These are phyloP conservation scores for Eulemur rufifrons DNA, from an alignment of 2,113 vertebrate genomes.

Conservation along the genomic window DNA sequence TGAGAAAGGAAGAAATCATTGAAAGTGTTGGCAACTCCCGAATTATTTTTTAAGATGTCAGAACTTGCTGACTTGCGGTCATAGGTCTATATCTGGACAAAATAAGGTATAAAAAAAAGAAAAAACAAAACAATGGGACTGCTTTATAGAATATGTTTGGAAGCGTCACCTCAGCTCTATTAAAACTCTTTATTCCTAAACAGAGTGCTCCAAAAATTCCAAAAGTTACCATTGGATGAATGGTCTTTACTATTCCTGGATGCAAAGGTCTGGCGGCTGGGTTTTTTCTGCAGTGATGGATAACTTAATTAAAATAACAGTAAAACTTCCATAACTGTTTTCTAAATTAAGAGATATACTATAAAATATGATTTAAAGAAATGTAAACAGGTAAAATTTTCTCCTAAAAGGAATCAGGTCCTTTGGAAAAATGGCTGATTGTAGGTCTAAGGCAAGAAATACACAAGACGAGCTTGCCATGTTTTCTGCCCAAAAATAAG, in stretches of 20 bases:
- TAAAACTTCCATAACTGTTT: neutral
- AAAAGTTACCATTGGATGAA: neutral
- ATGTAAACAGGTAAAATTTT: neutral
- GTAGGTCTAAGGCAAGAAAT: neutral
- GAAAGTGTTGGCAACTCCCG: neutral
- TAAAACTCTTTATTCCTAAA: neutral
- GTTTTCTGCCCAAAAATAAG: neutral
- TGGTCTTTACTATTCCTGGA: neutral
- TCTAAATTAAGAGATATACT: neutral
- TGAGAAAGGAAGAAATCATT: neutral
- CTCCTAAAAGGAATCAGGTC: neutral
- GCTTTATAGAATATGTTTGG: neutral
- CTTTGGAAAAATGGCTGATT: neutral
- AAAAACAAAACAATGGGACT: neutral
- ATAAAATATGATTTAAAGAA: slow-evolving; percentile 8
- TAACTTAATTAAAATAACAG: neutral
- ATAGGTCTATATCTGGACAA: neutral
- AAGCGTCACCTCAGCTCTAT: neutral
- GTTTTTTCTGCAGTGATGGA: neutral
- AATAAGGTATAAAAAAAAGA: neutral
- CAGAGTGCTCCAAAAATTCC: neutral
- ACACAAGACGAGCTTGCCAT: neutral
- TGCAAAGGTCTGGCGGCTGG: neutral
- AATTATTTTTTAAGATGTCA: slow-evolving; percentile 1
- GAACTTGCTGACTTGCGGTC: neutral